Base-by-base conservation (phyloP, 2,888 invertebrate genomes). In the Deroplatys truncata region DNA sequence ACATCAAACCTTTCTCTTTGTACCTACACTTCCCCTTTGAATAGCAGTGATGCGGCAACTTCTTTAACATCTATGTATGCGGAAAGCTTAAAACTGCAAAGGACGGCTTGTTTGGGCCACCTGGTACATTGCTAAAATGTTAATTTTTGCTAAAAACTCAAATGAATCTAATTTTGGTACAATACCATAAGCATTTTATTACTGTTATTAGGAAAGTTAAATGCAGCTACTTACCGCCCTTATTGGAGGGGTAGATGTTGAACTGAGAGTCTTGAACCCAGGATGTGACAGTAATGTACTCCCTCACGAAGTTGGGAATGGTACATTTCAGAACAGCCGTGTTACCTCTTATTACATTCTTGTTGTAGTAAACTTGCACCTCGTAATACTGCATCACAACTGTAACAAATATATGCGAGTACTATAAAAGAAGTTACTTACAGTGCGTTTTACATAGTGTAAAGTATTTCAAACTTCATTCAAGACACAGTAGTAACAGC, bases 191-290 rank as follows among this genome's bases (percentile, higher is more conserved):
- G n/a, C n/a, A 35, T 35, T 35, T 35, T 4, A 35, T n/a, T 87
- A 3, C 7, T n/a, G 9, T 2, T n/a, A 28, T 25, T 25, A n/a
- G n/a, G 1, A 15, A 49, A 31, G 13, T n/a, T 10, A 72, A 72
- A 4, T 72, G 20, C 20, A 31, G 10, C 15, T 10, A 90, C 91
- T 91, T 88, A 92, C 92, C 92, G 84, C 92, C 91, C 85, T 91
- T 91, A 84, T 89, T 91, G 29, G 92, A 92, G 20, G 92, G 92
- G 88, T 92, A 92, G 84, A 92, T 92, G 90, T 92, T 92, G 91
- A 92, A 92, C 2, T 92, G 91, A 20, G 91, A 91, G 89, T 92
- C 92, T 90, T 92, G 92, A 9, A 92, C 90, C 93, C 93, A 93
- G n/a, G 92, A 92, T 15, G 92, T 92, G 35, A 93, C 92, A 2